These are phyloP conservation scores for Melanostoma scalare DNA, from an alignment of 2,888 invertebrate genomes.

Conservation along the genomic window DNA sequence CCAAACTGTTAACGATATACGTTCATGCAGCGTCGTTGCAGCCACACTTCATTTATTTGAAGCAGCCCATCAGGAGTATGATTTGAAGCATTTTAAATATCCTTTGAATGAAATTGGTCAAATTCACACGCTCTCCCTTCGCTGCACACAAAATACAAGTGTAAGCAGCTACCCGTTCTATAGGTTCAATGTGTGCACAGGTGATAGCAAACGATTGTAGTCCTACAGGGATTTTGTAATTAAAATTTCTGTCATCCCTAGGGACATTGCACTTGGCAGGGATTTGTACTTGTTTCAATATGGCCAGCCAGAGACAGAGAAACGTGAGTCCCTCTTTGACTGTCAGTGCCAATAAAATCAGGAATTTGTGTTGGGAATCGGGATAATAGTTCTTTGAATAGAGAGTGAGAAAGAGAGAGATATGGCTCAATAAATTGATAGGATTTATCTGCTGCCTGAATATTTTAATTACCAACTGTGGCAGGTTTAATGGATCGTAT, in stretches of 20 bases:
- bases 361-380: constrained; percentile 34
- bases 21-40: no score
- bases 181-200: constrained; percentile 38
- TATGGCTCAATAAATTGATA: constrained; percentile 53
- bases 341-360: constrained; percentile 50
- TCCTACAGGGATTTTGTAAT: constrained; percentile 59
- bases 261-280: constrained; percentile 50
- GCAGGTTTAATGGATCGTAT: constrained; percentile 33
- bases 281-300: constrained; percentile 44
- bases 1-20: no score
- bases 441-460: constrained; percentile 44
- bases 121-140: constrained; percentile 3
- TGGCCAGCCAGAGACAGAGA: background rate
- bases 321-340: constrained; percentile 10
- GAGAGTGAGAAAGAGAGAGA: background rate
- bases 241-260: constrained; percentile 46
- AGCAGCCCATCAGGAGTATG: no score
- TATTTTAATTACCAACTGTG: constrained; percentile 57
- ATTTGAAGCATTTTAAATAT: no score
- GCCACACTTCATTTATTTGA: no score
- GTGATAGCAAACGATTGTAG: constrained; percentile 49
- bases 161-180: background rate
- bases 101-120: no score
- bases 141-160: constrained; percentile 5
- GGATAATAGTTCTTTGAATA: constrained; percentile 13